A percentile compares a stretch with the other conserved stretches of the same genome.
These are phyloP conservation scores for Metopia argyrocephala DNA, from an alignment of 2,888 invertebrate genomes.

Conservation along the genomic window DNA sequence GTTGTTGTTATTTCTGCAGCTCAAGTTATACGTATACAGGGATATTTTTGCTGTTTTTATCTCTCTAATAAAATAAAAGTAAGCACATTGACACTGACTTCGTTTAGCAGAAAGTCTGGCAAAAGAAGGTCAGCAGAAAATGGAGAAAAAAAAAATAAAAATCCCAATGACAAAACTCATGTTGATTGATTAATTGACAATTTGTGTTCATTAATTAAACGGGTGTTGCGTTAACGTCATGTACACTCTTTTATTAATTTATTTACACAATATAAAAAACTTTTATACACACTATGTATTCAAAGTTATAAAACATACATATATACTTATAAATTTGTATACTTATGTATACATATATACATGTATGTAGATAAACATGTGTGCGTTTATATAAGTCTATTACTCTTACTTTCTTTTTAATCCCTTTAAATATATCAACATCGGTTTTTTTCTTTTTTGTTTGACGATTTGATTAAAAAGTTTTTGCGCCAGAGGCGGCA, in stretches of 20 bases:
- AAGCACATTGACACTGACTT: too few species aligned
- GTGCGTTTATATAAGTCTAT: neutral
- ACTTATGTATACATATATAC: too few species aligned
- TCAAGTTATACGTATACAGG: too few species aligned
- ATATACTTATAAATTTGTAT: neutral
- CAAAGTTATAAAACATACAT: neutral
- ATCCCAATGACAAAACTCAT: conserved; percentile 34
- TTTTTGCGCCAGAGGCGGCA: too few species aligned
- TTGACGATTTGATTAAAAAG: too few species aligned
- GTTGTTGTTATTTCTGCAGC: too few species aligned
- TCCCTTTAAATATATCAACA: neutral
- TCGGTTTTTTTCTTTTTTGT: neutral
- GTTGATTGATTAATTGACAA: conserved; percentile 76
- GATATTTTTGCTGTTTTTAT: too few species aligned
- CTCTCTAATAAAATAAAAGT: too few species aligned
- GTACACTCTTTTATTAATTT: neutral
- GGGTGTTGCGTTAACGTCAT: conserved; percentile 51
- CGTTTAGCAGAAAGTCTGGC: too few species aligned
- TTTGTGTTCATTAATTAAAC: conserved; percentile 73
- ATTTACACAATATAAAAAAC: neutral
- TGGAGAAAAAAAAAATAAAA: neutral
- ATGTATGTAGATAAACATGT: neutral
- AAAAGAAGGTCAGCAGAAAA: neutral
- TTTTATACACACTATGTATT: neutral
- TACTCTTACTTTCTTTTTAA: neutral